Evolutionary conservation across 2,113 vertebrate genomes (phyloP), one percentile per base, ranked within the genome.

Genomic region (Donacobius atricapilla): DNA sequence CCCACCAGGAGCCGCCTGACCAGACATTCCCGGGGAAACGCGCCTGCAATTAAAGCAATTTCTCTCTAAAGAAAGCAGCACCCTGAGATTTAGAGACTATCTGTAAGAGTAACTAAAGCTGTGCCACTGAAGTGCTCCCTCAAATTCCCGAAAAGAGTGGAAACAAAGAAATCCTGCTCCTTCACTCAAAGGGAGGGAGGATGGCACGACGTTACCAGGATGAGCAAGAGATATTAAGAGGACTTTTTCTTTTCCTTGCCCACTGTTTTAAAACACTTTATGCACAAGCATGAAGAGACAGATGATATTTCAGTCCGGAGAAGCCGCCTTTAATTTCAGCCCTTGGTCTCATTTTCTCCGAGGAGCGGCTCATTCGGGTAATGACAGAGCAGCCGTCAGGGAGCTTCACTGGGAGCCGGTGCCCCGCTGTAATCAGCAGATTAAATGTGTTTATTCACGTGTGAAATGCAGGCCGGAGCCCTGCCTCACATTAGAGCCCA

Each of bases 401-500:
- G 89, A 30, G 33, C 63, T 56, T 47, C 25, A 47, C 81, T 40
- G 7, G 84, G 57, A 90, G 70, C 92, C 10, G 65, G 72, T 73
- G 78, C 54, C 83, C 94, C 64, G 96, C 33, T 92, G 90, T 97
- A 97, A 97, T 98, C 97, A 85, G 48, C 95, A 98, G 97, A 98
- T 98, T 98, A 98, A 98, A 90, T 95, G 95, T 81, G 97, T 81
- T 97, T 97, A 97, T 97, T 98, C 97, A 95, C 82, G 96, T 98
- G 97, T 98, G 98, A 99, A 99, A 99, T 94, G 93, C 96, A 97
- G 98, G 97, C 97, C 98, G 98, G 98, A 98, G 98, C 98, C 97
- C 97, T 92, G 96, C 61, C 97, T 97, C 97, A 85, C 92, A 96
- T 87, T 78, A 84, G 22, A 92, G 90, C 83, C 64, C 78, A 97